Conservation (phyloP, 1,140 invertebrate genomes). For the Papilio machaon region DNA sequence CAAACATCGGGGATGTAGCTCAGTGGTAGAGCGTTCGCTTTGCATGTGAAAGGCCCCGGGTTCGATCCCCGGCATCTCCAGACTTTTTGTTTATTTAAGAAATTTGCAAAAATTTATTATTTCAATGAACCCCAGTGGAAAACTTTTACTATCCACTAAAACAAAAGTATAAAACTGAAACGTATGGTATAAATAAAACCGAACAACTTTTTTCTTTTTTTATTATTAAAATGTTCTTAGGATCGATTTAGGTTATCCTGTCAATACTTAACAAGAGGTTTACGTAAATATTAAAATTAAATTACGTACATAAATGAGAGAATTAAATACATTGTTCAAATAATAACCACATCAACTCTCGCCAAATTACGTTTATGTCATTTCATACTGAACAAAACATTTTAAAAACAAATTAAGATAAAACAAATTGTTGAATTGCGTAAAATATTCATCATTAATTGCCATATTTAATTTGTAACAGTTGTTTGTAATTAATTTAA, state of each 20-base stretch:
- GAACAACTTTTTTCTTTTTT: conserved; percentile 46
- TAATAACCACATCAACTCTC: conserved; percentile 20
- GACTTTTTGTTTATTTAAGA: no score
- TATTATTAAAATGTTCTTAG: conserved; percentile 44
- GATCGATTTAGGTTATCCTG: conserved; percentile 47
- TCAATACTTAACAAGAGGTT: conserved; percentile 41
- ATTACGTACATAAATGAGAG: conserved; percentile 36
- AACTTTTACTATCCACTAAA: no score
- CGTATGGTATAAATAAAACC: conserved; percentile 75
- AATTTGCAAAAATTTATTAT: no score
- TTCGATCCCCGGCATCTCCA: conserved; percentile 92
- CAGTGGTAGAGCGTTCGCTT: conserved; percentile 95
- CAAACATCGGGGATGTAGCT: conserved; percentile 79
- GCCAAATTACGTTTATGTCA: not conserved
- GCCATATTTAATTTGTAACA: not conserved
- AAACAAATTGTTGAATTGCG: not conserved
- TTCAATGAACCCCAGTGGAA: no score
- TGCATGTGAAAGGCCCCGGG: conserved; percentile 96
- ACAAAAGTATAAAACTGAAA: no score
- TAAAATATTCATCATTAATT: not conserved
- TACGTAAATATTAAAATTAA: conserved; percentile 46
- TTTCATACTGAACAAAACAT: not conserved
- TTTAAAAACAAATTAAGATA: not conserved
- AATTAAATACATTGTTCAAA: conserved; percentile 32
- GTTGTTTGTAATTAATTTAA: not conserved